Percentiles rank a stretch among this genome's conserved stretches.
These are phyloP conservation scores for Spondyliosoma cantharus DNA, from an alignment of 2,797 vertebrate genomes.

Conservation along the genomic window DNA sequence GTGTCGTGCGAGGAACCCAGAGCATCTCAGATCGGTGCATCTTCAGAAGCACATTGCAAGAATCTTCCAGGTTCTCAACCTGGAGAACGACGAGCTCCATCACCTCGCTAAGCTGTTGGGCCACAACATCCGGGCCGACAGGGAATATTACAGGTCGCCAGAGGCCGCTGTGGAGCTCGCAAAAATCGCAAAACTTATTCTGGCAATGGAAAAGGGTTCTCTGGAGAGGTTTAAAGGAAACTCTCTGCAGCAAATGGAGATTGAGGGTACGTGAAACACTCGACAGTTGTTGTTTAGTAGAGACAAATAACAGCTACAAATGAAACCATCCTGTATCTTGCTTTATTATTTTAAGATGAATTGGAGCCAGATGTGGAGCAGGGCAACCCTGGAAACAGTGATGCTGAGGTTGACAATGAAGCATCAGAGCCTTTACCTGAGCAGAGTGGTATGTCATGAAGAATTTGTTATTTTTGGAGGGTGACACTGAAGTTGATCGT, in stretches of 20 bases:
- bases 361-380: slow-evolving; percentile 58
- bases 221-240: slow-evolving; percentile 62
- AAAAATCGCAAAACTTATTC: slow-evolving; percentile 71
- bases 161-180: slow-evolving; percentile 68
- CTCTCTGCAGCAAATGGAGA: slow-evolving; percentile 63
- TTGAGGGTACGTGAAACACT: slow-evolving; percentile 55
- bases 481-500: neutral
- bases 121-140: slow-evolving; percentile 53
- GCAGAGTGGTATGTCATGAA: slow-evolving; percentile 26
- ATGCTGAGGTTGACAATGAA: slow-evolving; percentile 9
- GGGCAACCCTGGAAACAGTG: neutral
- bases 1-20: slow-evolving; percentile 58
- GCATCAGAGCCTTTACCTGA: neutral
- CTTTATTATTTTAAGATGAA: slow-evolving; percentile 51
- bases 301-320: neutral
- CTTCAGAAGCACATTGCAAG: slow-evolving; percentile 67
- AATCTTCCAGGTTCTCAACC: slow-evolving; percentile 72
- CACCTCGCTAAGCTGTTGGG: slow-evolving; percentile 64
- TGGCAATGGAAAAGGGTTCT: slow-evolving; percentile 67
- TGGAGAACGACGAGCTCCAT: slow-evolving; percentile 67
- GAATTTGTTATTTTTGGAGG: neutral
- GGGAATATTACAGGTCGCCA: slow-evolving; percentile 61
- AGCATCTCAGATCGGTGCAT: slow-evolving; percentile 32
- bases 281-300: neutral
- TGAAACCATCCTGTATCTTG: neutral